These are phyloP conservation scores for Gymnosoma rotundatum DNA, from an alignment of 2,888 invertebrate species.

Conservation along the genomic window DNA sequence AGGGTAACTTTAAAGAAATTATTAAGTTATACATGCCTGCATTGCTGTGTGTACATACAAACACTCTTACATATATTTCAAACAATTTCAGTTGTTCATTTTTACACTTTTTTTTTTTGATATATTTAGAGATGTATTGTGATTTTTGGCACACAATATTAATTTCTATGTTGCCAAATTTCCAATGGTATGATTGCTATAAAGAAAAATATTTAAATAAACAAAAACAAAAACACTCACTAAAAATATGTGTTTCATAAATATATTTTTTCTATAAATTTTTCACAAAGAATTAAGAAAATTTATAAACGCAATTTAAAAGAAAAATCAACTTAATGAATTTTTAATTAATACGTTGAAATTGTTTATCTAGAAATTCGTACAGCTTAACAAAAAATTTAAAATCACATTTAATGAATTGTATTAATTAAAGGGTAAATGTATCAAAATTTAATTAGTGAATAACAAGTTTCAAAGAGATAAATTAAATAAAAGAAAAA, in stretches of 20 bases:
- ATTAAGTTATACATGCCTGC: slow-evolving; percentile 8
- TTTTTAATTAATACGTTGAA: slow-evolving; percentile 55
- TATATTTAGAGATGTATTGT: slow-evolving; percentile 64
- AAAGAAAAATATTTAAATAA: slow-evolving; percentile 1
- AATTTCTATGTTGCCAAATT: slow-evolving; percentile 68
- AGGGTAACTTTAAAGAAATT: slow-evolving; percentile 18
- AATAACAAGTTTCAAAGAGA: no score
- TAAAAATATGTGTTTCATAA: slow-evolving; percentile 33
- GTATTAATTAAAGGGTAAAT: slow-evolving; percentile 1
- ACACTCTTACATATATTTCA: slow-evolving; percentile 1
- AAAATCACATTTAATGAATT: background rate
- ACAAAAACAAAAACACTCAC: background rate
- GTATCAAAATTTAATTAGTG: no score
- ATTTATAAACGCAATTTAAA: slow-evolving; percentile 7
- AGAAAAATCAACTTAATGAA: slow-evolving; percentile 39
- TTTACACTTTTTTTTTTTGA: slow-evolving; percentile 28
- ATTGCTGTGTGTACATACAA: background rate
- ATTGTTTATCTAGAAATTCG: slow-evolving; percentile 14
- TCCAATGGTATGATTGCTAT: slow-evolving; percentile 55
- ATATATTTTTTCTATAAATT: slow-evolving; percentile 33
- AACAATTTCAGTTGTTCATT: slow-evolving; percentile 55
- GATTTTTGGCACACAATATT: slow-evolving; percentile 69
- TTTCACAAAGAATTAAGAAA: slow-evolving; percentile 25
- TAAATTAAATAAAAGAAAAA: no score
- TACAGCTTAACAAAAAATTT: background rate